phyloP scores from a whole-genome alignment of 2,797 vertebrate species.

The Phalloptychus januarius region DNA sequence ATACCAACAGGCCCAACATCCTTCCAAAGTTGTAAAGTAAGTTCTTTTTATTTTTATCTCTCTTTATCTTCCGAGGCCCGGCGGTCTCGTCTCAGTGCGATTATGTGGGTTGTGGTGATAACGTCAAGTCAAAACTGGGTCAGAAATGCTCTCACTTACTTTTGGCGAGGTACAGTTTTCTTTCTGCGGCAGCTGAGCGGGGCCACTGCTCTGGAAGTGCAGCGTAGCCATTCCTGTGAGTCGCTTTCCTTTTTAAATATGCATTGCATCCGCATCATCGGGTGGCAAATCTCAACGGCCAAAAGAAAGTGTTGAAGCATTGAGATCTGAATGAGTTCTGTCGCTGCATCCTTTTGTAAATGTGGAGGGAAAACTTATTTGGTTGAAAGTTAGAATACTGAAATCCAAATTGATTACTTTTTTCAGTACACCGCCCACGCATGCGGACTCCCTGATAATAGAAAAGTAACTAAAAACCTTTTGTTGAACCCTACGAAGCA shows the following conservation, averaged over 20 bases:
- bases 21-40: constrained; percentile 45
- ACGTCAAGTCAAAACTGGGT: constrained; percentile 33
- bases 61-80: constrained; percentile 39
- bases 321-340: background rate
- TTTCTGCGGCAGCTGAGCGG: background rate
- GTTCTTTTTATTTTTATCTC: constrained; percentile 50
- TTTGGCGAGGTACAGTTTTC: constrained; percentile 18
- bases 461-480: constrained; percentile 48
- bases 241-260: constrained; percentile 1
- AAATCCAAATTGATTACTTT: background rate
- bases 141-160: constrained; percentile 45
- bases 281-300: background rate
- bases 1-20: constrained; percentile 43
- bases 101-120: constrained; percentile 29
- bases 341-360: background rate
- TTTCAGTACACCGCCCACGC: background rate
- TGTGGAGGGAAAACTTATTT: background rate
- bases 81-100: constrained; percentile 27
- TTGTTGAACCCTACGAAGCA: constrained; percentile 27
- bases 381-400: background rate
- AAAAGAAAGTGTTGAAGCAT: background rate
- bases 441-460: constrained; percentile 13
- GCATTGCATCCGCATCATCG: background rate
- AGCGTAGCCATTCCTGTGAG: constrained; percentile 8
- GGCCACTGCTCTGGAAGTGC: constrained; percentile 3